Base-by-base conservation (phyloP, 2,888 invertebrate genomes). In the Drosophila vallismaia region DNA sequence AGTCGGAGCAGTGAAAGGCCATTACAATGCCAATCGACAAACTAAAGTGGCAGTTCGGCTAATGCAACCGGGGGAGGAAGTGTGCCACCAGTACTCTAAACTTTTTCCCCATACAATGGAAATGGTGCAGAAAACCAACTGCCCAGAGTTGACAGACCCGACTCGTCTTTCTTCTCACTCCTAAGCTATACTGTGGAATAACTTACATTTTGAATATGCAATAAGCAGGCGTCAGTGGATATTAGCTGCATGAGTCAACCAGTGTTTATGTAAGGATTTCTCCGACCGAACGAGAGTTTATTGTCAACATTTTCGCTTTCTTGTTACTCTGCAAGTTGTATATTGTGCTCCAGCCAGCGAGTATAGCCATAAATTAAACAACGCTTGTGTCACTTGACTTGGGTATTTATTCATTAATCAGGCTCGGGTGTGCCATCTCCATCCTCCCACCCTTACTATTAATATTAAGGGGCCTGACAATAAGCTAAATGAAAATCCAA, bases 1-100 rank as follows among this genome's bases (percentile, higher is more conserved):
- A 40, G 56, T 53, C 49, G 44, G 56, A 42, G 53, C 50, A 68
- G 58, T 62, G 71, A 76, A 76, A 79, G 66, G 63, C 74, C 77
- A 85, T 85, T 87, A 85, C 75, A 85, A 85, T 85, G 86, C 57
- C 88, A 81, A 85, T 81, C 82, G 79, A 60, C 75, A 76, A 84
- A 69, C 56, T 53, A 44, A 60, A 75, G 59, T 74, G 75, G 56
- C 70, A 72, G 64, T 72, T 62, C 53, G 52, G 54, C 74, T 66
- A 71, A 71, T 71, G 57, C 58, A 64, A 53, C 58, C 55, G 69
- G 67, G 66, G 40, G 26, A 64, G 63, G 45, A 46, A 66, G 26
- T 71, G 63, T 60, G 24, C 58, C 57, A 19, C 53, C 59, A 63
- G 59, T 71, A 69, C 71, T 79, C 58, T n/a, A 59, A 77, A 69